Evolutionary conservation across 2,888 invertebrate species (phyloP).

Genomic region (Tinea pellionella): DNA sequence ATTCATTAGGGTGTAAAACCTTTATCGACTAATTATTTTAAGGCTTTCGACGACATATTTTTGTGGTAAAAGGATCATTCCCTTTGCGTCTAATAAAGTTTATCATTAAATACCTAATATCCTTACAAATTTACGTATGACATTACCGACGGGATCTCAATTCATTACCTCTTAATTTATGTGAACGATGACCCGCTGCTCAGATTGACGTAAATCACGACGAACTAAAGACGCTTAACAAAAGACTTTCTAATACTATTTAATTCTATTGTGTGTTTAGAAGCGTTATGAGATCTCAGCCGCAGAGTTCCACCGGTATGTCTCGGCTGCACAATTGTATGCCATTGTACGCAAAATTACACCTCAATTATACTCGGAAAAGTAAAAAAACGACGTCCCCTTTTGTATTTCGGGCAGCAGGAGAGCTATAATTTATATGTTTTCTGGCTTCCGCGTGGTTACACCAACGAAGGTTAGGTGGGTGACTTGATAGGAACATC

Average conservation of each 20-base stretch:
- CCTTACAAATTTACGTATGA: not conserved
- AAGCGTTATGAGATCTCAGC: slow-evolving; percentile 26
- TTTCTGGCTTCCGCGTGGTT: slow-evolving; percentile 45
- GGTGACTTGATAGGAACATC: not conserved
- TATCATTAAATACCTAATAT: not conserved
- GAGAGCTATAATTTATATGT: slow-evolving; percentile 47
- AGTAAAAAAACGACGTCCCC: slow-evolving; percentile 31
- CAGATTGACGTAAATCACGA: slow-evolving; percentile 49
- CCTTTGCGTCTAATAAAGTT: not conserved
- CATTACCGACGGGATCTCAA: not conserved
- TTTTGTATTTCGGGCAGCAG: slow-evolving; percentile 39
- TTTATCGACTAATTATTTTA: slow-evolving; percentile 30
- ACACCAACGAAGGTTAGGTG: not conserved
- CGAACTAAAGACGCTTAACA: slow-evolving; percentile 35
- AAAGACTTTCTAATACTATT: slow-evolving; percentile 46
- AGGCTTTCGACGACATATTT: slow-evolving; percentile 23
- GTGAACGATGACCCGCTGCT: slow-evolving; percentile 28
- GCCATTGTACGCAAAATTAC: slow-evolving; percentile 48
- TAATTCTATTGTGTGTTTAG: slow-evolving; percentile 33
- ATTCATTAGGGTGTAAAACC: slow-evolving; percentile 47
- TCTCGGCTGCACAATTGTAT: slow-evolving; percentile 35
- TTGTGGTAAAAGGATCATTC: not conserved
- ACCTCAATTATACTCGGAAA: slow-evolving; percentile 52
- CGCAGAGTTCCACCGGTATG: slow-evolving; percentile 29
- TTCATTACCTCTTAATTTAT: slow-evolving; percentile 36